A percentile compares a stretch with the other conserved stretches of the same genome.
Evolutionary conservation across 1,140 invertebrate genomes (phyloP).

Genomic region (Drosophila baimaii): DNA sequence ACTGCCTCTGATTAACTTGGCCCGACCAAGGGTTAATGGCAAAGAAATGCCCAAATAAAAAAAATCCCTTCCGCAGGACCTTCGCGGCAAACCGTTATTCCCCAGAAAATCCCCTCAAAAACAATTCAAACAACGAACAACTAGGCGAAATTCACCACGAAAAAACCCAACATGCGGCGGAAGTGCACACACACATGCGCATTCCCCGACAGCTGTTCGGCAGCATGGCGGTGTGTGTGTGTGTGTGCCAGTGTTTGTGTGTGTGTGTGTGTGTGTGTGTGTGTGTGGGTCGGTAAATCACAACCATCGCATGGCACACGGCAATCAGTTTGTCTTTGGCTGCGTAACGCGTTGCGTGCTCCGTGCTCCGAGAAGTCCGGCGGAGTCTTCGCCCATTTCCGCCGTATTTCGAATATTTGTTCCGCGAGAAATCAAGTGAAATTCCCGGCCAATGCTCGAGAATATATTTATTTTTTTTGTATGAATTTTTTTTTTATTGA

Average conservation of each 20-base stretch:
- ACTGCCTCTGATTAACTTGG: too few species aligned
- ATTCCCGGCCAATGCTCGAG: neutral
- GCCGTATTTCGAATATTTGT: conserved; percentile 11
- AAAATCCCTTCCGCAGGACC: neutral
- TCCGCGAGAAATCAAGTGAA: conserved; percentile 18
- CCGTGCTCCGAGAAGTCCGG: conserved; percentile 34
- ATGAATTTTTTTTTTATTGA: conserved; percentile 5
- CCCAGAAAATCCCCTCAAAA: conserved; percentile 10
- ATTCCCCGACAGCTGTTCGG: conserved; percentile 59
- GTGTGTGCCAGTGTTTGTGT: conserved; percentile 30
- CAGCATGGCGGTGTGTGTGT: conserved; percentile 25
- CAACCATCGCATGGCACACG: conserved; percentile 76
- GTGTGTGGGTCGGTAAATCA: conserved; percentile 78
- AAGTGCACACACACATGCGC: conserved; percentile 57
- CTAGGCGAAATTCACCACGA: conserved; percentile 2
- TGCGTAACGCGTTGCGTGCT: conserved; percentile 80
- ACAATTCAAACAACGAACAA: neutral
- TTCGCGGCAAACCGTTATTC: conserved; percentile 10
- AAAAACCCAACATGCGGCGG: conserved; percentile 18
- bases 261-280: conserved; percentile 26
- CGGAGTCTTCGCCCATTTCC: conserved; percentile 35
- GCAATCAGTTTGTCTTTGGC: conserved; percentile 82
- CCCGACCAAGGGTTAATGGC: neutral
- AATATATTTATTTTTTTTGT: conserved; percentile 5
- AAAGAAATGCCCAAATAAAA: too few species aligned